Conservation (phyloP, 2,888 invertebrate species). For the Bombylius discolor region DNA sequence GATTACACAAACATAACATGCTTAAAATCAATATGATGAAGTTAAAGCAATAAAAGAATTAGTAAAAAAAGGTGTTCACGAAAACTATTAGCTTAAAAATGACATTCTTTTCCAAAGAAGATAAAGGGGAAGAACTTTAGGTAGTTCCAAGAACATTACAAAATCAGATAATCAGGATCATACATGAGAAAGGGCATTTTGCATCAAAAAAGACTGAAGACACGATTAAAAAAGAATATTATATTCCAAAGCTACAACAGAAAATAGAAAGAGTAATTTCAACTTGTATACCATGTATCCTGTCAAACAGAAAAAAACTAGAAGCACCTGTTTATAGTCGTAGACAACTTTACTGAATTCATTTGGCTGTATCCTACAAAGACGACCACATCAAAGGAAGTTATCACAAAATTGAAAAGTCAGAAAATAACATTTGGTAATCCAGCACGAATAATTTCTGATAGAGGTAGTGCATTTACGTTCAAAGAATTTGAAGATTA, state of each 20-base stretch:
- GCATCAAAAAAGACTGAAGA: slow-evolving; percentile 6
- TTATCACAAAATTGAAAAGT: slow-evolving; percentile 18
- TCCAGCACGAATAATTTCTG: slow-evolving; percentile 23
- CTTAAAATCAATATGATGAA: not conserved
- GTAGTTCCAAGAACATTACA: not conserved
- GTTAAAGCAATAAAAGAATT: not conserved
- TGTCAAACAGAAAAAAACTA: slow-evolving; percentile 10
- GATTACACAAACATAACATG: not conserved
- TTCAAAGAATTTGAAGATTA: slow-evolving; percentile 23
- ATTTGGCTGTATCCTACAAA: slow-evolving; percentile 6
- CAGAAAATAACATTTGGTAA: slow-evolving; percentile 26
- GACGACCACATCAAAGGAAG: slow-evolving; percentile 18
- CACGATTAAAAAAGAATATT: slow-evolving; percentile 7
- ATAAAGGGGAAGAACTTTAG: slow-evolving; percentile 7
- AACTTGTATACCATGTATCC: slow-evolving; percentile 13
- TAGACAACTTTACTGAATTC: not conserved
- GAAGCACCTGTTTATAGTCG: not conserved
- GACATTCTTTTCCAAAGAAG: slow-evolving; percentile 7
- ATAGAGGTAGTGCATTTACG: slow-evolving; percentile 27
- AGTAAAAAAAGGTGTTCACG: not conserved
- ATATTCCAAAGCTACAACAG: slow-evolving; percentile 9
- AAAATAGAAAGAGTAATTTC: slow-evolving; percentile 8
- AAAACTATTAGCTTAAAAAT: slow-evolving; percentile 1
- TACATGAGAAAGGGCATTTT: slow-evolving; percentile 11
- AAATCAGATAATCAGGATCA: not conserved